Evolutionary conservation across 2,113 vertebrate genomes (phyloP), one percentile per base, ranked within the genome.

Genomic region (Caloenas nicobarica): DNA sequence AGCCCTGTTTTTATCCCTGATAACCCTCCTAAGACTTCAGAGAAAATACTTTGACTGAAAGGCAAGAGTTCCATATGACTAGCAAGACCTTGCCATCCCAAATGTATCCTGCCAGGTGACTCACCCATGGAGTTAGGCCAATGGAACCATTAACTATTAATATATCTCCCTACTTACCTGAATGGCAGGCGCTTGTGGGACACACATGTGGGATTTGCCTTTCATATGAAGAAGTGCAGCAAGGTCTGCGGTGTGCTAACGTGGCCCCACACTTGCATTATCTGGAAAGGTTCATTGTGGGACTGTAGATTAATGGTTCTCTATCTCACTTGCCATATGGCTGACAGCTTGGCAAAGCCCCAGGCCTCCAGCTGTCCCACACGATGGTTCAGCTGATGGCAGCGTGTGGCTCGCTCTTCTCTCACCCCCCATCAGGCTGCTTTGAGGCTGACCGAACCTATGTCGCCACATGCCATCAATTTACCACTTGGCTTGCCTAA

Each of bases 401-500:
- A 69, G 72, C 48, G 2, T 25, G 44, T 40, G 74, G 31, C 87
- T 89, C 3, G 0, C 54, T 46, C 46, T 58, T 46, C 42, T 42
- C 19, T 64, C 77, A 74, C 38, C 19, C 82, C 51, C 16, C 33
- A 0, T 36, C 2, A 34, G 29, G n/a, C 5, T 71, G 51, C 51
- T 86, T 38, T 29, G 79, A 89, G 68, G 57, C 46, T 89, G 64
- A 42, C 76, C 74, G 42, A 46, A 22, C 73, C 64, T 77, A 51
- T 80, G 54, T 88, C 62, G 17, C 56, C 64, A 21, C 11, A 28
- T 71, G 60, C 60, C 91, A 60, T 84, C 60, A 86, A 31, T 84
- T 92, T 84, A 51, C 60, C 51, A 42, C 51, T 91, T 89, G 80
- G 81, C 68, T 84, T 68, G 69, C 51, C 69, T 51, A 60, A 88